Evolutionary conservation across 2,888 invertebrate species (phyloP).

Genomic region (Ichneumoninae sp.): DNA sequence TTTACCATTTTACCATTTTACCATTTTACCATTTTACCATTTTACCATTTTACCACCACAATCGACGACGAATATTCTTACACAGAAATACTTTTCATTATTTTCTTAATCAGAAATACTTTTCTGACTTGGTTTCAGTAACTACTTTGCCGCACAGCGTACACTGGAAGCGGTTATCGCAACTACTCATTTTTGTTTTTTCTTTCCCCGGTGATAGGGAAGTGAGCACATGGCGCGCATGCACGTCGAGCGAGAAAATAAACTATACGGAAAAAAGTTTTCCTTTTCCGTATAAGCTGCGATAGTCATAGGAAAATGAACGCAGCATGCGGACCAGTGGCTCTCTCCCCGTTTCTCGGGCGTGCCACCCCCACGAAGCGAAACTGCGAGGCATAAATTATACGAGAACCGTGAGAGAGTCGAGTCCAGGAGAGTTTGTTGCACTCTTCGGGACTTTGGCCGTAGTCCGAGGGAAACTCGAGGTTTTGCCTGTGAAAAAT

Average conservation of each 20-base stretch:
- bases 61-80: too few species aligned
- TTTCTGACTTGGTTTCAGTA: too few species aligned
- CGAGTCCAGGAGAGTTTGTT: conserved; percentile 19
- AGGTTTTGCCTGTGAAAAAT: conserved; percentile 24
- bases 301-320: not conserved
- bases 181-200: not conserved
- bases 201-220: not conserved
- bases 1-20: too few species aligned
- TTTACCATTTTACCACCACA: too few species aligned
- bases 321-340: not conserved
- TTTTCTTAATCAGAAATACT: too few species aligned
- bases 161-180: not conserved
- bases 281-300: conserved; percentile 8
- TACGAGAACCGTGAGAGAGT: conserved; percentile 8
- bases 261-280: conserved; percentile 5
- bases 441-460: not conserved
- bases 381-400: conserved; percentile 25
- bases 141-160: too few species aligned
- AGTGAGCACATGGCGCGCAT: not conserved
- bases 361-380: not conserved
- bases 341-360: conserved; percentile 1
- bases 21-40: too few species aligned
- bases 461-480: conserved; percentile 16
- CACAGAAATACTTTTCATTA: too few species aligned
- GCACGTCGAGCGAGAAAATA: not conserved